A percentile compares a stretch with the other conserved stretches of the same genome.
Evolutionary conservation across 2,113 vertebrate genomes (phyloP).

Genomic region (Psophia crepitans): DNA sequence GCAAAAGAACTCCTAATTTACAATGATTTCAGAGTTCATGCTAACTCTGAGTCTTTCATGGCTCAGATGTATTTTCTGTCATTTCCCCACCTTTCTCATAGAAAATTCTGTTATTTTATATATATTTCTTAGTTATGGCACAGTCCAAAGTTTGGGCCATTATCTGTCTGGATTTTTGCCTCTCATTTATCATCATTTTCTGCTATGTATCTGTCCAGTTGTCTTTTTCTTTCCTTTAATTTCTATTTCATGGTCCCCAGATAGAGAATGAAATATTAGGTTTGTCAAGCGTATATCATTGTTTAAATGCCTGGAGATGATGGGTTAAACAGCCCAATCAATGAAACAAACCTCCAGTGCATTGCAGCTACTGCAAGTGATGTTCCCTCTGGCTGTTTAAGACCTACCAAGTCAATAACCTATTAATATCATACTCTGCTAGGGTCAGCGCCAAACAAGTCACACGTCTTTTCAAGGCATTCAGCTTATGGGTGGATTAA

Average conservation of each 20-base stretch:
- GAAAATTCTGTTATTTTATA: not conserved
- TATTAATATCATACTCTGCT: constrained; percentile 83
- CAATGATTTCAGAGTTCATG: not conserved
- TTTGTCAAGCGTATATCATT: constrained; percentile 83
- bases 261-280: constrained; percentile 85
- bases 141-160: constrained; percentile 53
- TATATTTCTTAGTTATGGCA: constrained; percentile 21
- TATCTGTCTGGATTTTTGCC: constrained; percentile 43
- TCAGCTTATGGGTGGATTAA: constrained; percentile 59
- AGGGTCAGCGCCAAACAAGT: constrained; percentile 74
- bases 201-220: constrained; percentile 73
- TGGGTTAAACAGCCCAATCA: constrained; percentile 85
- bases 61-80: not conserved
- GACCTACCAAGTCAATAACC: constrained; percentile 84
- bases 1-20: not conserved
- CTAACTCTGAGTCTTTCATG: not conserved
- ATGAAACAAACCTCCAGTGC: constrained; percentile 83
- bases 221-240: constrained; percentile 75
- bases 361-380: constrained; percentile 74
- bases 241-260: constrained; percentile 76
- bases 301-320: constrained; percentile 83
- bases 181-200: constrained; percentile 77
- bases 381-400: constrained; percentile 80
- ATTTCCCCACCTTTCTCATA: not conserved
- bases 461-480: constrained; percentile 67